Base-by-base conservation (phyloP, 2,113 vertebrate species). In the Xenopus laevis region DNA sequence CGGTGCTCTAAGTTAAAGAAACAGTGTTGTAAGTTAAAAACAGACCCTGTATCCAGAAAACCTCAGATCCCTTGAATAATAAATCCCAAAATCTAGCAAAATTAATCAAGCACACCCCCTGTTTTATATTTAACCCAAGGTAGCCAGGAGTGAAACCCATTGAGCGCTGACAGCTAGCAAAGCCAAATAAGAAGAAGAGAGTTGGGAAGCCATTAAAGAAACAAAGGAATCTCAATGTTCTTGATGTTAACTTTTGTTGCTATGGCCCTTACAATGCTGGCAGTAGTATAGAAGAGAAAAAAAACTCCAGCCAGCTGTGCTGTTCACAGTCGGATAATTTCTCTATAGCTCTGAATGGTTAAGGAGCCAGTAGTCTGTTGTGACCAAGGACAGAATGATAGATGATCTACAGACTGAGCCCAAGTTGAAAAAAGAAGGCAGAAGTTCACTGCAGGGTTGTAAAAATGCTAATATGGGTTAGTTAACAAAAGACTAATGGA, bases 291-390 rank as follows among this genome's bases (percentile, higher is more conserved):
- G 84, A 91, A 89, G 87, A 27, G 80, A 90, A 88, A 88, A 87
- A 90, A 71, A 74, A 86, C 87, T 87, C 83, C 81, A 86, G 88
- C 93, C 94, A 96, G 93, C 94, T 94, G 92, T 88, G 90, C 86
- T 83, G 89, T 91, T 93, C 90, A 88, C 88, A 86, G 85, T 89
- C 61, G 81, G 88, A 87, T 90, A 87, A 87, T 83, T 89, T 88
- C 84, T 79, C 79, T 79, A 83, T 72, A 86, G 87, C 84, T 90
- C 87, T 84, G 87, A 89, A 88, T 83, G 86, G 87, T 82, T 85
- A 81, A 57, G 79, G 88, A 85, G 88, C 88, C 88, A 89, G 86
- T 86, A 88, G 88, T 84, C 89, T 88, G 89, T 88, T 92, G 89
- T 90, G 89, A 87, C 85, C 88, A 91, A 86, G 83, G 89, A 93